A percentile compares a stretch with the other conserved stretches of the same genome.
phyloP scores from a whole-genome alignment of 2,113 vertebrate genomes.

The Paralichthys olivaceus region DNA sequence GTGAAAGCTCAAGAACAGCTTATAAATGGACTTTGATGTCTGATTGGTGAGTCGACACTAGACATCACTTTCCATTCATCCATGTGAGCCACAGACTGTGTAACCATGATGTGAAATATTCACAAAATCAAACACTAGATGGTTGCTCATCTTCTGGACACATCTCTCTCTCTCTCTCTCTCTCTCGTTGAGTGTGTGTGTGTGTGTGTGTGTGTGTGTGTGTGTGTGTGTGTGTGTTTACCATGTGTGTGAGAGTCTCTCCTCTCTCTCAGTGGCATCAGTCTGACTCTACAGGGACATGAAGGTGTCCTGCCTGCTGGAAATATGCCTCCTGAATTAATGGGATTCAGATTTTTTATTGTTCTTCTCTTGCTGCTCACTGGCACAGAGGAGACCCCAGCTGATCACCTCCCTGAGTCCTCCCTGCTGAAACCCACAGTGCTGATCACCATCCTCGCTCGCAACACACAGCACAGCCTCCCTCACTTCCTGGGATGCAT shows the following conservation, averaged over 20 bases:
- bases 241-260: neutral
- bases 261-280: neutral
- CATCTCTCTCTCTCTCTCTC: slow-evolving; percentile 3
- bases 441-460: slow-evolving; percentile 88
- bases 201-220: no score
- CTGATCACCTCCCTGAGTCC: slow-evolving; percentile 79
- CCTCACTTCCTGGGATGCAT: slow-evolving; percentile 91
- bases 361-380: slow-evolving; percentile 14
- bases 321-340: neutral
- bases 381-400: slow-evolving; percentile 13
- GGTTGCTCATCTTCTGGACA: neutral
- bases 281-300: slow-evolving; percentile 1
- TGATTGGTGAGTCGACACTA: no score
- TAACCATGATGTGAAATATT: no score
- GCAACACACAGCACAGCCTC: slow-evolving; percentile 90
- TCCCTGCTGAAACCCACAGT: slow-evolving; percentile 87
- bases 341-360: slow-evolving; percentile 14
- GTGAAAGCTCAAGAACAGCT: no score
- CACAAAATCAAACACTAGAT: no score
- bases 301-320: neutral
- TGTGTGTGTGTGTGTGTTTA: no score
- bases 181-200: no score
- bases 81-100: no score
- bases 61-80: neutral
- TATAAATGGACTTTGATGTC: no score